Evolutionary conservation across 23 tunicate species (phyloP), one percentile per base, ranked within the genome.

Genomic region (Styela plicata): DNA sequence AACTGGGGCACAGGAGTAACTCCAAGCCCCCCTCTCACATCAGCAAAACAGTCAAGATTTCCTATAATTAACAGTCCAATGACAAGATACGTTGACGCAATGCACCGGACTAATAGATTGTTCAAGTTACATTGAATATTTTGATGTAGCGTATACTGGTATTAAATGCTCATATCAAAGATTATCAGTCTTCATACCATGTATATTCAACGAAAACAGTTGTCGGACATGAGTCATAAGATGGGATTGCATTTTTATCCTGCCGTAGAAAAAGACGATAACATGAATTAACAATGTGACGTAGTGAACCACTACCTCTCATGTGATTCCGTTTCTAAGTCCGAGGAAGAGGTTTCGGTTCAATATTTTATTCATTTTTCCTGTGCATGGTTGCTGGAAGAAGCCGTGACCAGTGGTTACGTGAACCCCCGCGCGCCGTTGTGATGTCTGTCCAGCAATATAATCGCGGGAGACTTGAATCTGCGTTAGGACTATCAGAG

Each of bases 1-100:
- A 67, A 67, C 71, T 67, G 71, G 71, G 71, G 71, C 30, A 67
- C 71, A 18, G 71, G 71, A 25, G 71, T 67, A 18, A 67, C 71
- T 25, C 71, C 71, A 22, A 29, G 18, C n/a, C 71, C 71, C 16
- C 31, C 71, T 67, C 71, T 67, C 71, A 25, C n/a, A 21, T 67
- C 71, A 67, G 19, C 71, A 18, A 19, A 18, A 29, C 71, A 67
- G 24, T 67, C n/a, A 16, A 27, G 71, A 67, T 67, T 67, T 67
- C 71, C 71, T 16, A 67, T 67, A 19, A 67, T 67, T 24, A 67
- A 67, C 71, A 67, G 71, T 22, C 71, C 71, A 16, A 67, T 67
- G 71, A 67, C 71, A 22, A 67, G 71, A 67, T 67, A 67, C 24
- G 71, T 67, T 0, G 71, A 67, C 22, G 71, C 71, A 21, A 67